These are phyloP conservation scores for Alfaro cultratus DNA, from an alignment of 2,797 vertebrate genomes.

Conservation along the genomic window DNA sequence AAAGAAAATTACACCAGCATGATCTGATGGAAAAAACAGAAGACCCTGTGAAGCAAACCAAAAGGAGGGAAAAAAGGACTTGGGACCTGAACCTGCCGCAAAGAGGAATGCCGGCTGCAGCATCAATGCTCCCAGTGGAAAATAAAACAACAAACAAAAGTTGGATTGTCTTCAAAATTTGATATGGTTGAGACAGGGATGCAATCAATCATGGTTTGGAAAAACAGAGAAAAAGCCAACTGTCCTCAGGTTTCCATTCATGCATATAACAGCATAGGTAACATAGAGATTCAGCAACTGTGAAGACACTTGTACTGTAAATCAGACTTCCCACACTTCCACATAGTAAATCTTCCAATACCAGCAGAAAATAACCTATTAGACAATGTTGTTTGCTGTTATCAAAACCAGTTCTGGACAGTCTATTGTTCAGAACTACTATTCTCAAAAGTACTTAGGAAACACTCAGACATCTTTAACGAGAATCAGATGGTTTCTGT, in stretches of 20 bases:
- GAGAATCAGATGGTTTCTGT: constrained; percentile 66
- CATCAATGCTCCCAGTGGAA: constrained; percentile 32
- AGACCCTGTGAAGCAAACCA: constrained; percentile 38
- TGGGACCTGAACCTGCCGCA: constrained; percentile 36
- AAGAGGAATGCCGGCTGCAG: constrained; percentile 42
- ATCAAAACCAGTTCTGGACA: constrained; percentile 13
- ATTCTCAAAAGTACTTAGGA: constrained; percentile 42
- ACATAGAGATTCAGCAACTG: constrained; percentile 9
- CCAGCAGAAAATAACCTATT: not conserved
- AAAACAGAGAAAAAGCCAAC: not conserved
- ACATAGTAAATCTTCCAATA: not conserved
- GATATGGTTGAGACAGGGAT: constrained; percentile 23
- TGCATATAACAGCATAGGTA: constrained; percentile 23
- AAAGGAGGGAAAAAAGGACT: not conserved
- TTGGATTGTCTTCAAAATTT: constrained; percentile 46
- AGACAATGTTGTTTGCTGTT: constrained; percentile 16
- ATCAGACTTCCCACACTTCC: not conserved
- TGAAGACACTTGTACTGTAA: not conserved
- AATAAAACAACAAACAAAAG: constrained; percentile 40
- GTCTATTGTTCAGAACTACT: constrained; percentile 30
- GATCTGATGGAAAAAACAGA: constrained; percentile 20
- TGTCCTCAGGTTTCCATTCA: constrained; percentile 21
- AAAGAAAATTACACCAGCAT: constrained; percentile 19
- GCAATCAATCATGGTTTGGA: constrained; percentile 53
- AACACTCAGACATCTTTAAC: constrained; percentile 50